These are phyloP conservation scores for Synodontis membranacea DNA, from an alignment of 2,113 vertebrate species.

Conservation along the genomic window DNA sequence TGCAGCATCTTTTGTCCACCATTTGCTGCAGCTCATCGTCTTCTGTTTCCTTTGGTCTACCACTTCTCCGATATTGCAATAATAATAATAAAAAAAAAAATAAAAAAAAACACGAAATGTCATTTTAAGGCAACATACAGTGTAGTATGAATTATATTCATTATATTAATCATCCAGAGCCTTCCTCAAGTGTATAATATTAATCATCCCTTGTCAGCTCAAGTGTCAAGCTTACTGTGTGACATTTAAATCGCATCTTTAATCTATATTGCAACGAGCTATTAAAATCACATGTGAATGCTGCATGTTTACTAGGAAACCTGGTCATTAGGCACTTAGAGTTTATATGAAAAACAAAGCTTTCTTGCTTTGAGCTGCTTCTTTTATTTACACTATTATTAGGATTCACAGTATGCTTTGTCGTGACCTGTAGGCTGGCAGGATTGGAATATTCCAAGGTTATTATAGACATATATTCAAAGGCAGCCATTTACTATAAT, in stretches of 20 bases:
- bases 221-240: background rate
- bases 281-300: background rate
- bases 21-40: no score
- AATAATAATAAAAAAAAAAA: no score
- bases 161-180: background rate
- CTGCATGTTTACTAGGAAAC: background rate
- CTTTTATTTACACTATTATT: background rate
- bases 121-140: background rate
- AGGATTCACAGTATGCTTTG: background rate
- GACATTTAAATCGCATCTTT: background rate
- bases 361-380: background rate
- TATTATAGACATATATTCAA: background rate
- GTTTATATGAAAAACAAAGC: background rate
- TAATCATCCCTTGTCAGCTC: background rate
- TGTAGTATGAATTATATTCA: background rate
- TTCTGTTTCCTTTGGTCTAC: no score
- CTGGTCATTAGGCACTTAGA: background rate
- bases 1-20: no score
- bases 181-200: no score
- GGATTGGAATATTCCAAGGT: background rate
- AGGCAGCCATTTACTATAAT: background rate
- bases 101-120: no score
- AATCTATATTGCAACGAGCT: no score
- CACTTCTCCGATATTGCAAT: no score
- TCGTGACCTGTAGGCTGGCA: background rate